Base-by-base conservation (phyloP, 2,113 vertebrate species). In the Myodes glareolus region DNA sequence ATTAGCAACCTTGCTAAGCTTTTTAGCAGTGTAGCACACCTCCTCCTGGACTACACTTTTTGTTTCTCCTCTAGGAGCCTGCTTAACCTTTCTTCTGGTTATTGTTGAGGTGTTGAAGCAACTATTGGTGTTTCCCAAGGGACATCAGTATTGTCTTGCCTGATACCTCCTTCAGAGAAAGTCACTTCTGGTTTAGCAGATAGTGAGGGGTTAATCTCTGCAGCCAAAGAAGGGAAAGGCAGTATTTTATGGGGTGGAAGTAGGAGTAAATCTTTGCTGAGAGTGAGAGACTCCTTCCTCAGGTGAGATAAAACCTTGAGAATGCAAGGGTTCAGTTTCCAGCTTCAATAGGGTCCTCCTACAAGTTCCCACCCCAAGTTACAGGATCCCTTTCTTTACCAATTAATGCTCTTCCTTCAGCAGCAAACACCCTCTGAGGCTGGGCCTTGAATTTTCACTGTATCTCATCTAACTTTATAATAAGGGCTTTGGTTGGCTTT, bases 171-270 rank as follows among this genome's bases (percentile, higher is more conserved):
- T 81, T 58, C 52, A 81, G 78, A 80, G 77, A 81, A 58, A 55
- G 21, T 25, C 50, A 23, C 33, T 58, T 33, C 11, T 58, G 33
- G 36, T 13, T 25, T 58, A 81, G 78, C 52, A 81, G 33, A 58
- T 36, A 81, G 23, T 55, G 33, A 55, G 33, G 33, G 12, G 5
- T 81, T 81, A 58, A 58, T 81, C n/a, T 58, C 10, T 36, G n/a
- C 52, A 81, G 78, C 33, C 33, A 81, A 58, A 25, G 5, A 10
- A 7, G 1, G 33, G n/a, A 52, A 52, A 81, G 33, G 10, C 33
- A 12, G 0, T n/a, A n/a, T 33, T 25, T 81, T 10, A 13, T 19
- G 5, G 36, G 19, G 23, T n/a, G 50, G 10, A 47, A 1, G 19
- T n/a, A 11, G 50, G 21, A 25, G 33, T 81, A 7, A 33, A 3